phyloP scores from a whole-genome alignment of 2,888 invertebrate species.

The Agonum fuliginosum region DNA sequence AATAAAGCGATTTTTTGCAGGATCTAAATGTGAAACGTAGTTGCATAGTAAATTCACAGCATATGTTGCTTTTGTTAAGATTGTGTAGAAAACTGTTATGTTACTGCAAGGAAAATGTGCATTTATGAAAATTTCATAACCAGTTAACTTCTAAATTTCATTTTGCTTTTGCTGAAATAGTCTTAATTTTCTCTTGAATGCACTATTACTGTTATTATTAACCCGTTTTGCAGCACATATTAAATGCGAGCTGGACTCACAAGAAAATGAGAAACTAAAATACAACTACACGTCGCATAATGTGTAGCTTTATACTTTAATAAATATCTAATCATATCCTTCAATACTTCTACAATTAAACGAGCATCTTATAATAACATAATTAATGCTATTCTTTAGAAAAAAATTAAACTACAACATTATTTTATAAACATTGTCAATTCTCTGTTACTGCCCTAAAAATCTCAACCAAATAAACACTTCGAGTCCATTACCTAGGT shows the following conservation, averaged over 20 bases:
- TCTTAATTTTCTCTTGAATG: constrained; percentile 34
- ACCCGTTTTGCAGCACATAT: constrained; percentile 11
- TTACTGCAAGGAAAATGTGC: constrained; percentile 38
- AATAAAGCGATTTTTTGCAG: constrained; percentile 1
- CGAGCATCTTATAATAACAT: background rate
- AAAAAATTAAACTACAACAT: background rate
- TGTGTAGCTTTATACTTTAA: background rate
- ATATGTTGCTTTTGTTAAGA: constrained; percentile 6
- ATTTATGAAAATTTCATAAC: constrained; percentile 42
- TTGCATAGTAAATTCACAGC: constrained; percentile 16
- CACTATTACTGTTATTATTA: constrained; percentile 38
- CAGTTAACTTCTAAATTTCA: constrained; percentile 37
- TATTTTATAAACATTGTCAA: no score
- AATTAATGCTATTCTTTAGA: background rate
- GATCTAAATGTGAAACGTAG: background rate
- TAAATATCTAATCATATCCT: no score
- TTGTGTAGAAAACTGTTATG: constrained; percentile 23
- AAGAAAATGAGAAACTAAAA: background rate
- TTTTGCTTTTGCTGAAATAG: constrained; percentile 28
- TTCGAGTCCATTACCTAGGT: no score
- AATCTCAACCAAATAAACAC: no score
- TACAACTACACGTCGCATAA: background rate
- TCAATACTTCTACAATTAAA: no score
- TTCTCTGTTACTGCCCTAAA: no score
- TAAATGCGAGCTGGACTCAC: background rate